Conservation (phyloP, 1,140 invertebrate species). For the Lepidostoma basale region DNA sequence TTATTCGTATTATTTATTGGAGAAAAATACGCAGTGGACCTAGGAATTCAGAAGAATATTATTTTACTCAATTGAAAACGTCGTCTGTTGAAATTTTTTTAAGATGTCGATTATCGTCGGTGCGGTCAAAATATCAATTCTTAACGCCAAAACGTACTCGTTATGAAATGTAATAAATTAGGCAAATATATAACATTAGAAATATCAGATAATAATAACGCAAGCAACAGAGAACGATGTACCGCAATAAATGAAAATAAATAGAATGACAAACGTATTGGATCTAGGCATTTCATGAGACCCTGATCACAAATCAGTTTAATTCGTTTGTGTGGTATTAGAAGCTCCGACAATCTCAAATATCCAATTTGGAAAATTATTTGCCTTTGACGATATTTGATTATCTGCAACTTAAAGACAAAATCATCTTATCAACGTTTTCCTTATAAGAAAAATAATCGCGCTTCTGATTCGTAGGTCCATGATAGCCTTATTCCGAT, state of each 20-base stretch:
- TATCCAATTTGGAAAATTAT: neutral
- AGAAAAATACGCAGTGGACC: conserved; percentile 36
- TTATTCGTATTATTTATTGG: conserved; percentile 1
- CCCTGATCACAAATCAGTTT: conserved; percentile 39
- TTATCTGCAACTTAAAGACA: conserved; percentile 1
- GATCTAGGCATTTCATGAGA: conserved; percentile 47
- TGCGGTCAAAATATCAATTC: conserved; percentile 41
- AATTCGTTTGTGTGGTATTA: neutral
- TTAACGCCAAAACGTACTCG: neutral
- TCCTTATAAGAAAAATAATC: conserved; percentile 31
- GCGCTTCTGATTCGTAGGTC: conserved; percentile 44
- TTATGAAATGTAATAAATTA: neutral
- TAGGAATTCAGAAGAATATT: conserved; percentile 32
- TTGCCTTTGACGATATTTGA: conserved; percentile 11
- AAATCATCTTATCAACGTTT: conserved; percentile 4
- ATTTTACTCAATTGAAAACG: conserved; percentile 5
- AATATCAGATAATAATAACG: neutral
- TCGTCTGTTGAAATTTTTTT: neutral
- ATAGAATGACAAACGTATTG: conserved; percentile 35
- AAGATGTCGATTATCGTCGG: neutral
- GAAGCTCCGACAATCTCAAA: neutral
- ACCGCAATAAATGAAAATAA: neutral
- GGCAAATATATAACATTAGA: neutral
- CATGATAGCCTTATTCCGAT: conserved; percentile 46
- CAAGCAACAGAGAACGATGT: neutral